A percentile compares a stretch with the other conserved stretches of the same genome.
phyloP scores from a whole-genome alignment of 2,113 vertebrate species.

The Glareola pratincola region DNA sequence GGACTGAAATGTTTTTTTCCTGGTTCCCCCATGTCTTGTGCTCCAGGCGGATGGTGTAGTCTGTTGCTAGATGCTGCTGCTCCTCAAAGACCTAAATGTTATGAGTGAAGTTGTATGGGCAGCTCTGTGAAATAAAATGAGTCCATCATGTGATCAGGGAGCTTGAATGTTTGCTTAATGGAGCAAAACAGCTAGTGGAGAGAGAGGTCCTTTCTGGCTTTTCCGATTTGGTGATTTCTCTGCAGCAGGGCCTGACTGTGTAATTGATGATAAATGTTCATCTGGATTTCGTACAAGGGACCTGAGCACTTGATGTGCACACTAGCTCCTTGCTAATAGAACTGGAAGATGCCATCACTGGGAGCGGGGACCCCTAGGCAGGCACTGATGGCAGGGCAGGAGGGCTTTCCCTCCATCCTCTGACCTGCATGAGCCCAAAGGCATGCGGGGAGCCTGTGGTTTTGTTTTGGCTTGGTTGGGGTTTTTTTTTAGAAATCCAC shows the following conservation, averaged over 20 bases:
- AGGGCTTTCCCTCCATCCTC: not conserved
- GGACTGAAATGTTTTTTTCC: not conserved
- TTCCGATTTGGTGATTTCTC: not conserved
- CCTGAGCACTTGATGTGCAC: not conserved
- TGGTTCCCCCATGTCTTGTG: not conserved
- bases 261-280: not conserved
- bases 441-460: not conserved
- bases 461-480: not conserved
- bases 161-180: not conserved
- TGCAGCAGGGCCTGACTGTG: not conserved
- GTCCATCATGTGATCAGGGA: not conserved
- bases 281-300: not conserved
- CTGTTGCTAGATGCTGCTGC: not conserved
- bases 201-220: not conserved
- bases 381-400: not conserved
- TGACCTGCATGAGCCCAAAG: not conserved
- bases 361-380: not conserved
- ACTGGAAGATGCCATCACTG: not conserved
- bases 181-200: not conserved
- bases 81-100: not conserved
- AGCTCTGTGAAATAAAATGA: not conserved
- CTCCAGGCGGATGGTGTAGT: not conserved
- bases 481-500: not conserved
- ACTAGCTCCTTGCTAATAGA: not conserved
- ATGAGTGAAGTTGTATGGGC: not conserved